A percentile compares a stretch with the other conserved stretches of the same genome.
Evolutionary conservation across 2,888 invertebrate species (phyloP).

Genomic region (Actias luna): DNA sequence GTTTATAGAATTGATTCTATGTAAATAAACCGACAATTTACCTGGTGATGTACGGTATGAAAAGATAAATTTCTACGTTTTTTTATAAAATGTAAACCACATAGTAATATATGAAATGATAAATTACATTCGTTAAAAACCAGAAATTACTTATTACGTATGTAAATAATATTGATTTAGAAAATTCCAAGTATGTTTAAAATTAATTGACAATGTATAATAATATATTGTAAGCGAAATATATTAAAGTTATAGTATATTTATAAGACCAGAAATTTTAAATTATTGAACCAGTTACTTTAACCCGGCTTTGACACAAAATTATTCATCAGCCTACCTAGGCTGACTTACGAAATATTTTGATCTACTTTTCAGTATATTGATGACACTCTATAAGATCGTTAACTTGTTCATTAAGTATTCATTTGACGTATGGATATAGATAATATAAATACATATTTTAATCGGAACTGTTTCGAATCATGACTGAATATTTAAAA

Average conservation of each 20-base stretch:
- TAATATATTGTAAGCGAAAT: no score
- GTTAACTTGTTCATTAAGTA: slow-evolving; percentile 18
- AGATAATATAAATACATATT: slow-evolving; percentile 13
- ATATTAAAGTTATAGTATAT: no score
- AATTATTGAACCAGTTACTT: slow-evolving; percentile 33
- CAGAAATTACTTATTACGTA: slow-evolving; percentile 21
- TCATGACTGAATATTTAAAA: not conserved
- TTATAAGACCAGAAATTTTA: no score
- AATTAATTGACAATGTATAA: no score
- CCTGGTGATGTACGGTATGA: no score
- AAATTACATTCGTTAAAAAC: slow-evolving; percentile 16
- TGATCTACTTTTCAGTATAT: slow-evolving; percentile 21
- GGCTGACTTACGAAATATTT: slow-evolving; percentile 14
- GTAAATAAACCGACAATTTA: no score
- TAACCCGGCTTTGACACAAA: slow-evolving; percentile 31
- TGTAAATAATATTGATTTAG: no score
- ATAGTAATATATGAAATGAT: not conserved
- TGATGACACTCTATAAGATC: slow-evolving; percentile 29
- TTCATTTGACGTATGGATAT: not conserved
- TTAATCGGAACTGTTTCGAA: slow-evolving; percentile 7
- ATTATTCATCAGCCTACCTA: slow-evolving; percentile 16
- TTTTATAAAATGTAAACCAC: no score
- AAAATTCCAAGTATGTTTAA: no score
- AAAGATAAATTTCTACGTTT: no score
- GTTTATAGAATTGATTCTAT: no score